These are phyloP conservation scores for Manis crassicaudata DNA, from an alignment of 2,797 vertebrate species.

Conservation along the genomic window DNA sequence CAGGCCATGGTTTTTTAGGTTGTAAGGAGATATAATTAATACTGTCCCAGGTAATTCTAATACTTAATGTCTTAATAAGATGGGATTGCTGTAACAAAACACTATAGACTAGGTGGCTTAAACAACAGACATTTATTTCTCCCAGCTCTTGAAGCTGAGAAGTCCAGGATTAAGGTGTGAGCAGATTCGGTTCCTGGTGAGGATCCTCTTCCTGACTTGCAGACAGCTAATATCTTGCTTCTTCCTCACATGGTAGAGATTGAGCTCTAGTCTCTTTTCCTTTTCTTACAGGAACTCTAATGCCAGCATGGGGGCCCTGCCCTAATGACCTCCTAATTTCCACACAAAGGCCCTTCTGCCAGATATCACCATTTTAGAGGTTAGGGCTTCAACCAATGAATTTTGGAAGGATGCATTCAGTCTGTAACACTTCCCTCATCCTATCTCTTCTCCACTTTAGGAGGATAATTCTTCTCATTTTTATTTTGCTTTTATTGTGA, in stretches of 20 bases:
- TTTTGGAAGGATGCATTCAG: neutral
- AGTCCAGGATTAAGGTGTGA: neutral
- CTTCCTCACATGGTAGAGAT: neutral
- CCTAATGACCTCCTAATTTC: neutral
- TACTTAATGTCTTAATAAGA: neutral
- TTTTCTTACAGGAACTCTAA: neutral
- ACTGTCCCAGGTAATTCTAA: neutral
- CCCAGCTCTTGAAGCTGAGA: neutral
- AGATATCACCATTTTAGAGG: neutral
- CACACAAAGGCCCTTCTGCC: neutral
- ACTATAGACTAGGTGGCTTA: neutral
- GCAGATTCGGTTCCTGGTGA: neutral
- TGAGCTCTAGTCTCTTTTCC: neutral
- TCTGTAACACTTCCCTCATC: neutral
- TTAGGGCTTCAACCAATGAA: neutral
- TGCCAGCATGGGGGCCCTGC: neutral
- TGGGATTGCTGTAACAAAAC: neutral
- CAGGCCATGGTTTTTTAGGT: neutral
- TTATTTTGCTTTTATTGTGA: neutral
- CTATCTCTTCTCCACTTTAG: neutral
- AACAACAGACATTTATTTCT: neutral
- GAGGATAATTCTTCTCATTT: neutral
- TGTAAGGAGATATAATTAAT: neutral
- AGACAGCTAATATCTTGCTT: neutral
- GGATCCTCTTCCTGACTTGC: neutral